These are phyloP conservation scores for Deilephila elpenor DNA, from an alignment of 2,888 invertebrate genomes.

Conservation along the genomic window DNA sequence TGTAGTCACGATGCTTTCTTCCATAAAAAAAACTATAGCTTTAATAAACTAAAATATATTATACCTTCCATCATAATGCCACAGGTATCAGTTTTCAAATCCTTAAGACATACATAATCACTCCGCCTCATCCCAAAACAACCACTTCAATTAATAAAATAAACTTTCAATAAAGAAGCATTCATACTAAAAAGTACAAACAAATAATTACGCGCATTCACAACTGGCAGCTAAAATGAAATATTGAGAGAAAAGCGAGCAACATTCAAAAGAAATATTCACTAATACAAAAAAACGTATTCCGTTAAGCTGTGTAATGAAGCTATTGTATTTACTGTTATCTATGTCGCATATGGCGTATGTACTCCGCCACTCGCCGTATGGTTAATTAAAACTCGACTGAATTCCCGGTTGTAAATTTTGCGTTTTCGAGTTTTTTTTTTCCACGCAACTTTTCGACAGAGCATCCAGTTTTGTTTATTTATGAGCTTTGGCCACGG, in stretches of 20 bases:
- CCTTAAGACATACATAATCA: no score
- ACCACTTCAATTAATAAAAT: background rate
- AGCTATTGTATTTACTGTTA: slow-evolving; percentile 26
- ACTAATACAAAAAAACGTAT: slow-evolving; percentile 9
- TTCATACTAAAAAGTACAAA: background rate
- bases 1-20: no score
- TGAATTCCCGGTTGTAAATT: slow-evolving; percentile 80
- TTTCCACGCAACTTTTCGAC: slow-evolving; percentile 74
- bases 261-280: background rate
- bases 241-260: background rate
- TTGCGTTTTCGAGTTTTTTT: slow-evolving; percentile 72
- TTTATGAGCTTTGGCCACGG: slow-evolving; percentile 80
- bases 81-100: no score
- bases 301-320: slow-evolving; percentile 22
- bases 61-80: no score
- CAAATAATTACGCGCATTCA: background rate
- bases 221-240: background rate
- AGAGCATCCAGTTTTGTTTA: slow-evolving; percentile 82
- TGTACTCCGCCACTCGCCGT: slow-evolving; percentile 51
- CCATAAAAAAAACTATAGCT: no score
- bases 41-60: no score
- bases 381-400: slow-evolving; percentile 81
- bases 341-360: slow-evolving; percentile 42
- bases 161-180: background rate
- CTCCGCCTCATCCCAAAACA: no score